Base-by-base conservation (phyloP, 1,140 invertebrate genomes). In the Cherax destructor region DNA sequence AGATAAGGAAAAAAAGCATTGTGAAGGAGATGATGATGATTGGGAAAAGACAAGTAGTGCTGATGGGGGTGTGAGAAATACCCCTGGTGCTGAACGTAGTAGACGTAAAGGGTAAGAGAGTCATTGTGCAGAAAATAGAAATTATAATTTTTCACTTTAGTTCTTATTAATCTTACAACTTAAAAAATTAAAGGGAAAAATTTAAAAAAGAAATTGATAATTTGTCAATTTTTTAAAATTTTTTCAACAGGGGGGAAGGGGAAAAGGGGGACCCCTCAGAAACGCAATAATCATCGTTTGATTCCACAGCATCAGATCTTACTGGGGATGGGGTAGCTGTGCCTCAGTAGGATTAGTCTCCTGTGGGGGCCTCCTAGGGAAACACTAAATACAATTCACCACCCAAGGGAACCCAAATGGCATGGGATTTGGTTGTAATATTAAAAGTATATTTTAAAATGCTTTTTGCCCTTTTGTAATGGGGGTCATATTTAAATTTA, bases 171-270 rank as follows among this genome's bases (percentile, higher is more conserved):
- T n/a, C n/a, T n/a, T n/a, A n/a, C n/a, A n/a, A n/a, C n/a, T n/a
- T n/a, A n/a, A n/a, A n/a, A n/a, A n/a, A n/a, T n/a, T n/a, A n/a
- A n/a, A n/a, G n/a, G n/a, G n/a, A n/a, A n/a, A n/a, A n/a, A n/a
- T n/a, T 69, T 10, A 69, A 69, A 21, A 21, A 11, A 11, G 61
- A 11, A 11, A 69, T 69, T 69, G 61, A 69, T 11, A 69, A n/a
- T n/a, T n/a, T n/a, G n/a, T n/a, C n/a, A n/a, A n/a, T n/a, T n/a
- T n/a, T n/a, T n/a, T n/a, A n/a, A n/a, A 84, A n/a, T n/a, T 91
- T 88, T 21, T 52, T 93, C 93, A 93, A 94, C 65, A 95, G 95
- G 91, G 95, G 96, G 86, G 96, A 97, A 94, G 96, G 96, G 96
- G 24, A 95, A 96, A 0, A 94, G 96, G 65, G 96, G 96, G 0